phyloP scores from a whole-genome alignment of 2,888 invertebrate species.

The Sinodicranocentrus sp. region DNA sequence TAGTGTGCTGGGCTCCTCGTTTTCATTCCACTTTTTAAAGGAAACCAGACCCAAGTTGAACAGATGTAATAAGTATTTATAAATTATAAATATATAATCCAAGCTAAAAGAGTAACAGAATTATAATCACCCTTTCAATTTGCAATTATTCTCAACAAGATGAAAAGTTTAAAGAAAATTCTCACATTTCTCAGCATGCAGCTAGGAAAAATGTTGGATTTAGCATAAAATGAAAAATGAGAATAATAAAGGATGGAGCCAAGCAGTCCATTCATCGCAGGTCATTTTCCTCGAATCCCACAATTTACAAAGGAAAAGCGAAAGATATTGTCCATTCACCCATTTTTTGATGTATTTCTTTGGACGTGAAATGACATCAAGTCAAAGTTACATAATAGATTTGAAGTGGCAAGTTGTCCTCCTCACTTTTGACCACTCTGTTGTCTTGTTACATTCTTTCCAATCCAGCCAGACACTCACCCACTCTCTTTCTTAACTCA shows the following conservation, averaged over 20 bases:
- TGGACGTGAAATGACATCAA: neutral
- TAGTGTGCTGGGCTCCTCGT: too few relatives aligned
- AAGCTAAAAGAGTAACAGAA: too few relatives aligned
- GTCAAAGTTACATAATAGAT: too few relatives aligned
- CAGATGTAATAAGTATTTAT: too few relatives aligned
- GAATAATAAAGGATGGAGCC: neutral
- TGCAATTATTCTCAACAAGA: too few relatives aligned
- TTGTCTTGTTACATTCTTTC: neutral
- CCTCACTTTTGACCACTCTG: constrained; percentile 17
- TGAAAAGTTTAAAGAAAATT: too few relatives aligned
- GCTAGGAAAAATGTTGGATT: neutral
- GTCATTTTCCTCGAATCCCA: neutral
- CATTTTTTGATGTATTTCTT: neutral
- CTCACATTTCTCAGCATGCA: constrained; percentile 23
- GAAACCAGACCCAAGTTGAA: too few relatives aligned
- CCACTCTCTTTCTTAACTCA: constrained; percentile 29
- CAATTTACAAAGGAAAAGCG: neutral
- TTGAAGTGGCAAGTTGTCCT: constrained; percentile 3
- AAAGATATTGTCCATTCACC: neutral
- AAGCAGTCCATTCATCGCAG: neutral
- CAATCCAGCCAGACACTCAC: constrained; percentile 26
- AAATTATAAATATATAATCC: too few relatives aligned
- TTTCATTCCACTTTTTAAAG: too few relatives aligned
- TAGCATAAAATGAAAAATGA: too few relatives aligned
- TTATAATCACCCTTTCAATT: too few relatives aligned